Conservation (phyloP, 2,113 vertebrate species). For the Tyto alba region DNA sequence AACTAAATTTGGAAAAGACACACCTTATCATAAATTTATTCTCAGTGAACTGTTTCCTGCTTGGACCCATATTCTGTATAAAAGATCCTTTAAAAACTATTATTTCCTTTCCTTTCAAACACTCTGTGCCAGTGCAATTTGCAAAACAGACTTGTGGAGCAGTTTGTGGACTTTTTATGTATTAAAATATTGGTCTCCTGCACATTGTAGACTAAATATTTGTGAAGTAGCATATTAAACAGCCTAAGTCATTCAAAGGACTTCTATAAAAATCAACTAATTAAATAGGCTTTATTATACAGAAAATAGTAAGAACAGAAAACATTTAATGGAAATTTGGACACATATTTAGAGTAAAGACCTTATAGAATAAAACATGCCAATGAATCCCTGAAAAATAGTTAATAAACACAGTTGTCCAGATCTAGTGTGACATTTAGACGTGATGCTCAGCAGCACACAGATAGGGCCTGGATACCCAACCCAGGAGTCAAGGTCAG, state of each 20-base stretch:
- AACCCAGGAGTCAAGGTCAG: not conserved
- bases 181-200: not conserved
- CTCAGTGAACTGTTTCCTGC: not conserved
- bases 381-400: not conserved
- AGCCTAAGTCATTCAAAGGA: constrained; percentile 23
- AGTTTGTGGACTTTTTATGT: not conserved
- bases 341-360: not conserved
- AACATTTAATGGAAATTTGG: constrained; percentile 12
- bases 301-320: not conserved
- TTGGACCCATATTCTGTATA: not conserved
- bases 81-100: not conserved
- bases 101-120: not conserved
- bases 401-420: not conserved
- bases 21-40: not conserved
- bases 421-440: not conserved
- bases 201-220: constrained; percentile 47
- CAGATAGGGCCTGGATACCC: not conserved
- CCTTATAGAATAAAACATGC: not conserved
- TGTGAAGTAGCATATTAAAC: constrained; percentile 57
- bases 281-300: constrained; percentile 31
- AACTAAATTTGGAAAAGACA: not conserved
- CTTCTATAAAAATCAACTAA: constrained; percentile 27
- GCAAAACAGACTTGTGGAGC: not conserved
- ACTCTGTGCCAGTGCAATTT: not conserved
- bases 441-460: not conserved